Evolutionary conservation across 2,888 invertebrate genomes (phyloP), one percentile per base, ranked within the genome.

Genomic region (Drosophila pseudotakahashii): DNA sequence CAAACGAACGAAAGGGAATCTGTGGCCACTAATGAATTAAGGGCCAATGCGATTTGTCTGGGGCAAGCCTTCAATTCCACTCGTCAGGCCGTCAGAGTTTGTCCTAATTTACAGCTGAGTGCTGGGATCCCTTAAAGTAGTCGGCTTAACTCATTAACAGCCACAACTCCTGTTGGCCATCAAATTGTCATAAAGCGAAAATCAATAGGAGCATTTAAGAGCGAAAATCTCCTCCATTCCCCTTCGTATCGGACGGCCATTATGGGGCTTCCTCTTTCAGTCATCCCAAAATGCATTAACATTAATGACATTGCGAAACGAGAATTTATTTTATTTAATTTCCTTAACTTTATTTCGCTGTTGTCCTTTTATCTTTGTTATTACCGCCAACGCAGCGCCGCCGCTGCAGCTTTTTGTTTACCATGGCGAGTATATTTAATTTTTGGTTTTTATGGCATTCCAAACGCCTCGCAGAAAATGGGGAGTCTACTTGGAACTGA

Each of bases 311-410:
- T 72, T 78, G 81, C 83, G 69, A 77, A 86, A 81, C 66, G 70
- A 64, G 76, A 79, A 72, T 79, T 74, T 86, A 81, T 86, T 81
- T 79, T 74, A 81, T 84, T 83, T 78, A 78, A 81, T 79, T 83
- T 76, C 58, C 73, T 63, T 62, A 67, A 60, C 53, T 61, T 63
- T 73, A 73, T 66, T 69, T 57, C 19, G 53, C 72, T 34, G 41
- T 16, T 47, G 75, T 64, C 67, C 60, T 61, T 72, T 60, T 72
- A 11, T 64, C 52, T 44, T 70, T 79, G 57, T 66, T 55, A 42
- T 64, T 73, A 39, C 67, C 48, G 44, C 60, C 60, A 41, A 14
- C 36, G 41, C 55, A n/a, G 37, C n/a, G 30, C 7, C 13, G 14
- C 19, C 7, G 51, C 34, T 44, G 54, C 34, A 36, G 54, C 44